Evolutionary conservation across 2,888 invertebrate species (phyloP), one percentile per base, ranked within the genome.

Genomic region (Scrobipalpa costella): DNA sequence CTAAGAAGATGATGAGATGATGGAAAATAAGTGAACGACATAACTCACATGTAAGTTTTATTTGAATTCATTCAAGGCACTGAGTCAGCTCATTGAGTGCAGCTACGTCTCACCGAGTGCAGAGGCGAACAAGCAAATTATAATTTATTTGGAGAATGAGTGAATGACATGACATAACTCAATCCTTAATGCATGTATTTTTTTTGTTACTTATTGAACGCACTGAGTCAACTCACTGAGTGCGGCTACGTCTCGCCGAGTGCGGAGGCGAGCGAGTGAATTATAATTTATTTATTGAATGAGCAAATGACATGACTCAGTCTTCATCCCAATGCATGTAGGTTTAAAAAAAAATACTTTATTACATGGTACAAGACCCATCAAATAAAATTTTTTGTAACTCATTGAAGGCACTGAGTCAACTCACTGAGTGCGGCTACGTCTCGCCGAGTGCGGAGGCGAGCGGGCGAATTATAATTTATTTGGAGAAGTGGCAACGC

Each of bases 401-500:
- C 17, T 15, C 17, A 47, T 7, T 17, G 3, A 17, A 17, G 7
- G 47, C 15, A 47, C 7, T 47, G 47, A 47, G 47, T 49, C 49
- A 19, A 49, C 49, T 49, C 49, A 19, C 1, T 19, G 19, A 49
- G 19, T 19, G 49, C 19, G 17, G 19, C 15, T 19, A 17, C 17
- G 52, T 52, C 27, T 33, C 27, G n/a, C 9, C 52, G 27, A 27
- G 27, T n/a, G 57, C 64, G 69, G 79, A 81, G 79, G 82, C 81
- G 76, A 81, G 83, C 81, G 84, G 78, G 89, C 84, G 90, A 92
- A 92, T 92, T 92, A 92, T 92, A 92, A 92, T 92, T 92, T 92
- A 92, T 92, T 92, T 92, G 92, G 87, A 91, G 91, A 91, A 92
- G 91, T 92, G 91, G 90, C 90, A 88, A 90, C 83, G 89, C 85